Evolutionary conservation across 2,113 vertebrate species (phyloP).

Genomic region (Rhodinocichla rosea): DNA sequence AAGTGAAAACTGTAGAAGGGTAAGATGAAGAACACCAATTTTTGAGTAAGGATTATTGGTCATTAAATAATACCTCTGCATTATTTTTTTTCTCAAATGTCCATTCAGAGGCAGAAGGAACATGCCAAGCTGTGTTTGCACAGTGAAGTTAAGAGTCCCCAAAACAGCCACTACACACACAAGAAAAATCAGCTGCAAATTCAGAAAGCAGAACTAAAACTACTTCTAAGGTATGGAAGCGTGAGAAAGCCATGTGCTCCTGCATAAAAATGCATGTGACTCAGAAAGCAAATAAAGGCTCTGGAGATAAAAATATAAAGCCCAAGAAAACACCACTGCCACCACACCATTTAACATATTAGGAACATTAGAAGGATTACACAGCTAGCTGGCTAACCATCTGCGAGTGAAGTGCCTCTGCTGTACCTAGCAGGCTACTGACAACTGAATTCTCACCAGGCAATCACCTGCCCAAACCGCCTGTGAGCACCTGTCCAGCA

Average conservation of each 20-base stretch:
- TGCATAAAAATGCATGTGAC: background rate
- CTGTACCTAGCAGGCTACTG: background rate
- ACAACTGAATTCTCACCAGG: background rate
- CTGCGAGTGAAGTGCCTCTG: background rate
- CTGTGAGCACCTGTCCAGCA: background rate
- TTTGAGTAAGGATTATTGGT: background rate
- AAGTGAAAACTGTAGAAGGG: background rate
- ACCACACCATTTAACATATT: background rate
- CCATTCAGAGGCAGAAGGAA: background rate
- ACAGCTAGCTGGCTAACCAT: background rate
- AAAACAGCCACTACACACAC: background rate
- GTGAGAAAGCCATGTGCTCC: background rate
- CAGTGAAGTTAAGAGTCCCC: background rate
- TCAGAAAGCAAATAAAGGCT: background rate
- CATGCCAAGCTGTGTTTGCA: background rate
- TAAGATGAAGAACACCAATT: background rate
- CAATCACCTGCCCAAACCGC: background rate
- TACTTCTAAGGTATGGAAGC: background rate
- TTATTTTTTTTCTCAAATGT: background rate
- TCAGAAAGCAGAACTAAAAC: background rate
- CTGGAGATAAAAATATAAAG: background rate
- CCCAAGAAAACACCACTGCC: background rate
- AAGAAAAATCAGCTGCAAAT: background rate
- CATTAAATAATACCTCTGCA: background rate
- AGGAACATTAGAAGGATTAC: background rate